Base-by-base conservation (phyloP, 2,888 invertebrate genomes). In the Cyaniris semiargus region DNA sequence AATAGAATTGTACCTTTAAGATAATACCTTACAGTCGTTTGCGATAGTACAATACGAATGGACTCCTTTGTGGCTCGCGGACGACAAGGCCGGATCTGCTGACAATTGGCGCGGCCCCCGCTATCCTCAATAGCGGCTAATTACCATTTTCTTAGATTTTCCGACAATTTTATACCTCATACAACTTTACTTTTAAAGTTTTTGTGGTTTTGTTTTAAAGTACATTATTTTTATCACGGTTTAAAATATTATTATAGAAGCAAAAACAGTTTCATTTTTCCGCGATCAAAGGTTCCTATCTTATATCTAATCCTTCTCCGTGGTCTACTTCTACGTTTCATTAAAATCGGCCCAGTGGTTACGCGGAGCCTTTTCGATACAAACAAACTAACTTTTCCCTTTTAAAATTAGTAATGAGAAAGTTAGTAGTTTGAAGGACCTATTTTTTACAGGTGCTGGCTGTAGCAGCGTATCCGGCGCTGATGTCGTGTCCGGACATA, bases 391-490 rank as follows among this genome's bases (percentile, higher is more conserved):
- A 34, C 6, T 34, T 34, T 6, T 38, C 1, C 1, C 0, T 2
- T 38, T 38, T 0, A 27, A n/a, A n/a, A 27, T 27, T 27, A 27
- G 27, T 27, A 27, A 0, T 27, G 27, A 27, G 27, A 27, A 27
- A 27, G 27, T 2, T n/a, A 7, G n/a, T 21, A 21, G 21, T 8
- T 60, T 8, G 2, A 58, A 23, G 10, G 60, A 27, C 23, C 60
- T 23, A 1, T 60, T 23, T 6, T 53, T 75, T 77, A 3, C 76
- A 90, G 89, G 89, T 90, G 76, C 44, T 89, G 80, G 96, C 98
- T 0, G 86, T 97, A 76, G 96, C 97, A 21, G 92, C 97, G 1
- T 96, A 96, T 81, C 98, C 98, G 0, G 90, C 89, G 38, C 91
- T 99, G 75, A 79, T 84, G 70, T 53, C 78, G 21, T 82, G 83